A percentile compares a stretch with the other conserved stretches of the same genome.
Conservation (phyloP, 2,797 vertebrate genomes). For the Rhynchonycteris naso region DNA sequence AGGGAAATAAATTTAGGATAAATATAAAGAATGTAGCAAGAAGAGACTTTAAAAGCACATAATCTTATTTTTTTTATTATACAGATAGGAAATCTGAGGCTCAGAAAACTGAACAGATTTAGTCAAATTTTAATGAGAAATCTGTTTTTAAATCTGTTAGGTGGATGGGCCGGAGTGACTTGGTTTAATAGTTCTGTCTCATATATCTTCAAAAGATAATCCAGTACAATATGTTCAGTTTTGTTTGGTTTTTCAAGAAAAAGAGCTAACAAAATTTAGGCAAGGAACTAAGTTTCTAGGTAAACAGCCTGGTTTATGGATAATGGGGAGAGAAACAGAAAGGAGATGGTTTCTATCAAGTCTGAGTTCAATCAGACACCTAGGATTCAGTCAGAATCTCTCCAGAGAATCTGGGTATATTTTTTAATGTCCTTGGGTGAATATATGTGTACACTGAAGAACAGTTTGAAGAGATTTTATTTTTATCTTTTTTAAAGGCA, state of each 20-base stretch:
- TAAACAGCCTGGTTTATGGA: background rate
- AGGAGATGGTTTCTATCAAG: background rate
- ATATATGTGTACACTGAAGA: background rate
- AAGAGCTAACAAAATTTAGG: background rate
- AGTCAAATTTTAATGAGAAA: slow-evolving; percentile 22
- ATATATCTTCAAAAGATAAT: slow-evolving; percentile 41
- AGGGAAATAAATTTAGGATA: background rate
- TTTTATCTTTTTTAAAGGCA: background rate
- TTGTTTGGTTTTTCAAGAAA: background rate
- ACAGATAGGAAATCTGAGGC: background rate
- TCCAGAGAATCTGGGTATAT: background rate
- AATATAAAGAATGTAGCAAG: background rate
- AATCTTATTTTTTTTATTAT: background rate
- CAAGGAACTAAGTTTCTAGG: background rate
- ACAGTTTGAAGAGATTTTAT: background rate
- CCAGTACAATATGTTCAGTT: background rate
- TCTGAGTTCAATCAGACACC: background rate
- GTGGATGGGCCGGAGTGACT: background rate
- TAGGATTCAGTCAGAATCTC: background rate
- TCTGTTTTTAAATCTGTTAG: background rate
- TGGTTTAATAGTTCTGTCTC: background rate
- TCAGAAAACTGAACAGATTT: background rate
- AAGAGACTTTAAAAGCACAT: slow-evolving; percentile 3
- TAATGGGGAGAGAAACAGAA: background rate
- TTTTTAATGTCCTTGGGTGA: background rate